A percentile compares a stretch with the other conserved stretches of the same genome.
Conservation (phyloP, 2,797 vertebrate genomes). For the Mormyrus hasselquistii region DNA sequence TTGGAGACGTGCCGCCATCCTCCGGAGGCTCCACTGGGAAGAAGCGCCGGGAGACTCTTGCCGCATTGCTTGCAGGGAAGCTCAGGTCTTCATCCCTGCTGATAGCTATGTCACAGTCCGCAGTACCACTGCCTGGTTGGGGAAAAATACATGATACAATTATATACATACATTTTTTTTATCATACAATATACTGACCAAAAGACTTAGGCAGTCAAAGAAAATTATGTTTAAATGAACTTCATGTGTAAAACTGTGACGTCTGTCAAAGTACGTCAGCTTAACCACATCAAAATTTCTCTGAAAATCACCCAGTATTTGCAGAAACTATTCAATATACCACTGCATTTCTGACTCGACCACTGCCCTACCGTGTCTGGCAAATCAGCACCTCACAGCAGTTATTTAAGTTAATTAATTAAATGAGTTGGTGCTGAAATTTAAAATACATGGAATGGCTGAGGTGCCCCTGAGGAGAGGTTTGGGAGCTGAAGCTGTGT, state of each 20-base stretch:
- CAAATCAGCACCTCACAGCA: neutral
- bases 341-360: neutral
- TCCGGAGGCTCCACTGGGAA: neutral
- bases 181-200: neutral
- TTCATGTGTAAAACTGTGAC: neutral
- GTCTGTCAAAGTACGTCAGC: neutral
- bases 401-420: neutral
- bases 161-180: neutral
- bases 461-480: neutral
- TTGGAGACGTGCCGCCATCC: neutral
- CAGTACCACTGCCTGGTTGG: neutral
- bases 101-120: neutral
- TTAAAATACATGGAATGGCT: neutral
- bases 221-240: neutral
- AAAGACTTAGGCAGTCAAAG: neutral
- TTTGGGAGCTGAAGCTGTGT: neutral
- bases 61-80: neutral
- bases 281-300: neutral
- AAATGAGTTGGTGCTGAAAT: neutral
- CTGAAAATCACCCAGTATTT: neutral
- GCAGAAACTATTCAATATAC: neutral
- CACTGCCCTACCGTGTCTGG: neutral
- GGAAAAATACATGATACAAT: neutral
- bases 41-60: neutral
- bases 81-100: neutral